These are phyloP conservation scores for Ptiloglossa arizonensis DNA, from an alignment of 1,140 invertebrate genomes.

Conservation along the genomic window DNA sequence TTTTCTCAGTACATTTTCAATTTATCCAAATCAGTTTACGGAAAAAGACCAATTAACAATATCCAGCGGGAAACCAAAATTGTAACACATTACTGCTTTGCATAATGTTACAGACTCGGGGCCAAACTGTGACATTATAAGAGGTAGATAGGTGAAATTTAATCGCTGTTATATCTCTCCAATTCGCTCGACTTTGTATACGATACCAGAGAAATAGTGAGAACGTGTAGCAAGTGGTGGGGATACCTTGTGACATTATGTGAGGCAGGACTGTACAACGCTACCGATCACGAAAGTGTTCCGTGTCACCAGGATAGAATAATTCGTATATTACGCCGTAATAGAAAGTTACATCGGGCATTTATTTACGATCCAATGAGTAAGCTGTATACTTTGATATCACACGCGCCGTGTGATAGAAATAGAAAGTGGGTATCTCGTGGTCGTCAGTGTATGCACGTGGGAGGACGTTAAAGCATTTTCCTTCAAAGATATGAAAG, in stretches of 20 bases:
- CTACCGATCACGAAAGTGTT: slow-evolving; percentile 14
- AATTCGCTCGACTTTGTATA: too few species aligned
- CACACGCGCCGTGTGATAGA: slow-evolving; percentile 16
- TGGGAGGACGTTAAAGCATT: not conserved
- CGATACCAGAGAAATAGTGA: not conserved
- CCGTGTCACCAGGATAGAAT: not conserved
- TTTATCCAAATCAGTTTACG: too few species aligned
- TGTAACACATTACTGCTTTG: too few species aligned
- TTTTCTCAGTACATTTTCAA: too few species aligned
- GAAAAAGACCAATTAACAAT: too few species aligned
- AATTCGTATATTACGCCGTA: slow-evolving; percentile 14
- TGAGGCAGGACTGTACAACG: not conserved
- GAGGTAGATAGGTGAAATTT: too few species aligned
- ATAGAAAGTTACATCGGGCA: slow-evolving; percentile 44
- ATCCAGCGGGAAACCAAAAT: too few species aligned
- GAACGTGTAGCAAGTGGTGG: not conserved
- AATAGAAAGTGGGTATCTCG: slow-evolving; percentile 39
- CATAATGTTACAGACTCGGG: too few species aligned
- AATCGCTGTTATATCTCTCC: too few species aligned
- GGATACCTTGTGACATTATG: too few species aligned
- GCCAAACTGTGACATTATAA: too few species aligned
- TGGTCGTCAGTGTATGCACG: not conserved
- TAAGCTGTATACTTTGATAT: slow-evolving; percentile 12
- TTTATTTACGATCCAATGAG: slow-evolving; percentile 18
- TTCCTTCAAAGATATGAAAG: not conserved